phyloP scores from a whole-genome alignment of 2,888 invertebrate genomes.

The Sphecodes monilicornis region DNA sequence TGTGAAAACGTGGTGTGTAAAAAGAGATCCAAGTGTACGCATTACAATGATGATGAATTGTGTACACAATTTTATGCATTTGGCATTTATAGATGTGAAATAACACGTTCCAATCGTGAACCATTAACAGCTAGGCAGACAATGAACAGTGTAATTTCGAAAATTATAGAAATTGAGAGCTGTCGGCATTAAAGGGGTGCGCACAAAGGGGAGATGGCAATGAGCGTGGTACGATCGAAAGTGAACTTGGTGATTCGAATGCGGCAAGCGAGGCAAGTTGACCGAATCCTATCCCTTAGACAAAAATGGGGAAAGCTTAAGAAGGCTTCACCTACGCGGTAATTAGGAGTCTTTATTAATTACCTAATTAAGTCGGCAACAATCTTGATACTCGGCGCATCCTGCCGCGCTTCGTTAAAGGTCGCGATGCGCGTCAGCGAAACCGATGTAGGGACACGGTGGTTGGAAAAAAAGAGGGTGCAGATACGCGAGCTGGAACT shows the following conservation, averaged over 20 bases:
- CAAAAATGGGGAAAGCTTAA: slow-evolving; percentile 61
- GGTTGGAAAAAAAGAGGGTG: slow-evolving; percentile 54
- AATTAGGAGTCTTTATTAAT: slow-evolving; percentile 82
- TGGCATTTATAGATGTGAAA: background rate
- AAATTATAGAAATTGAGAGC: background rate
- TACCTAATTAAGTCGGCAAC: slow-evolving; percentile 79
- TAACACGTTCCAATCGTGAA: background rate
- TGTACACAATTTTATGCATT: background rate
- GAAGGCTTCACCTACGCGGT: slow-evolving; percentile 72
- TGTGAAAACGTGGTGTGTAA: too few species aligned
- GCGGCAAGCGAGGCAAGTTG: slow-evolving; percentile 2
- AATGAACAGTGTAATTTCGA: background rate
- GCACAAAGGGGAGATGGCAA: background rate
- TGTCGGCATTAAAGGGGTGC: background rate
- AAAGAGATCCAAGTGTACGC: too few species aligned
- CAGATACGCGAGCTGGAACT: slow-evolving; percentile 60
- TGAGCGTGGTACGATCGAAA: background rate
- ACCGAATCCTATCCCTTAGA: slow-evolving; percentile 24
- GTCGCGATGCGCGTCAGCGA: slow-evolving; percentile 76
- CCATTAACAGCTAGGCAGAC: background rate
- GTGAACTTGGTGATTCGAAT: slow-evolving; percentile 9
- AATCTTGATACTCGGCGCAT: slow-evolving; percentile 79
- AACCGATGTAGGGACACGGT: slow-evolving; percentile 57
- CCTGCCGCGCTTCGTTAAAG: slow-evolving; percentile 80
- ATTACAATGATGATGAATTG: too few species aligned